Percentiles rank a stretch among this genome's conserved stretches.
These are phyloP conservation scores for Agriopis leucophaearia DNA, from an alignment of 2,888 invertebrate genomes.

Conservation along the genomic window DNA sequence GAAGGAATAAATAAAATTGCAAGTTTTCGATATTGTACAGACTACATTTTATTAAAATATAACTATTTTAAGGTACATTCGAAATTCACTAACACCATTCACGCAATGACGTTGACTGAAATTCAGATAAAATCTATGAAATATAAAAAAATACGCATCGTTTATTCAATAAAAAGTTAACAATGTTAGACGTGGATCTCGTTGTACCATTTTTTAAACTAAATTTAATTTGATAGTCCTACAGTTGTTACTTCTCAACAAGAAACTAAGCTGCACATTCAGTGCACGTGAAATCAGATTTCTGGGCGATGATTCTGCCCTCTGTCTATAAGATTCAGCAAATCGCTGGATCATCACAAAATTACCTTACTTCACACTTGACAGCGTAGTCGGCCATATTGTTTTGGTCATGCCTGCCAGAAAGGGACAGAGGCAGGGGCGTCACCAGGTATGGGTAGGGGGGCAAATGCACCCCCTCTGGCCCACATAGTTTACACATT, in stretches of 20 bases:
- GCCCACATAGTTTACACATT: too few species aligned
- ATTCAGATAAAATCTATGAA: slow-evolving; percentile 38
- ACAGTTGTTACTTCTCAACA: background rate
- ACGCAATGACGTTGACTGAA: slow-evolving; percentile 40
- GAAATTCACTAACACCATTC: slow-evolving; percentile 42
- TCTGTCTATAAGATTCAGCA: too few species aligned
- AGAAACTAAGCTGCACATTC: too few species aligned
- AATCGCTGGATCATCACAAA: too few species aligned
- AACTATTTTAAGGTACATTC: slow-evolving; percentile 39
- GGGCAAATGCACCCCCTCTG: too few species aligned
- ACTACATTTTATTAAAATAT: slow-evolving; percentile 39
- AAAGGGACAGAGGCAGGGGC: too few species aligned
- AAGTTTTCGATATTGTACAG: slow-evolving; percentile 17
- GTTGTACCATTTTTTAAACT: background rate
- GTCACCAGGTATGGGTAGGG: too few species aligned
- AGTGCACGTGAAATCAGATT: too few species aligned
- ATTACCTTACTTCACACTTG: too few species aligned
- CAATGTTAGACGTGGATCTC: slow-evolving; percentile 37
- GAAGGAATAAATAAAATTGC: slow-evolving; percentile 15
- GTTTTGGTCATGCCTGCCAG: too few species aligned
- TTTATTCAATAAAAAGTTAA: slow-evolving; percentile 43
- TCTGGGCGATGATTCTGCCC: too few species aligned
- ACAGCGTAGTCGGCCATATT: too few species aligned
- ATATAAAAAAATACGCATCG: slow-evolving; percentile 27
- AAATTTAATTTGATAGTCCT: background rate